phyloP scores from a whole-genome alignment of 2,888 invertebrate genomes.

The Xanthia togata region DNA sequence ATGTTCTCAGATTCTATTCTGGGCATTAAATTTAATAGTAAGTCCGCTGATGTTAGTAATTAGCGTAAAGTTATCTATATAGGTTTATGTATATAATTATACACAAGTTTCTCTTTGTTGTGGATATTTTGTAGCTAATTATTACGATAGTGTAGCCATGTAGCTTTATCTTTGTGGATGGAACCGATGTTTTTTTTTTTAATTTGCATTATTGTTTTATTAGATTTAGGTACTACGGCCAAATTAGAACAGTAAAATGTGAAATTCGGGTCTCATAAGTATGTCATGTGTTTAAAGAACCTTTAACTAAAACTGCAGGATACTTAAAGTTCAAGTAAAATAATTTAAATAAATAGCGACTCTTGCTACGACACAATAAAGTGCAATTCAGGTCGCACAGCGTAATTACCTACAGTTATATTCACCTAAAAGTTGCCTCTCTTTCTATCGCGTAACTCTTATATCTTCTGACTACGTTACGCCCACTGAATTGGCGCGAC shows the following conservation, averaged over 20 bases:
- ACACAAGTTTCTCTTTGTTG: background rate
- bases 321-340: no score
- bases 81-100: background rate
- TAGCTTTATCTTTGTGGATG: conserved; percentile 4
- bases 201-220: background rate
- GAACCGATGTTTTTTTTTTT: background rate
- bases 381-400: no score
- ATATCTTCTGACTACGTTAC: no score
- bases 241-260: background rate
- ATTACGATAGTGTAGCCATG: background rate
- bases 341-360: no score
- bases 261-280: background rate
- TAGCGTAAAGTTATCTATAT: conserved; percentile 11
- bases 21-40: conserved; percentile 33
- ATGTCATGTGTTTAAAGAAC: background rate
- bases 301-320: background rate
- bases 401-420: no score
- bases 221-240: background rate
- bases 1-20: conserved; percentile 43
- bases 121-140: conserved; percentile 4
- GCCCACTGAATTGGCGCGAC: no score
- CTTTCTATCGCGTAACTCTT: no score
- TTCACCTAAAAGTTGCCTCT: no score
- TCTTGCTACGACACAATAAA: no score
- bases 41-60: conserved; percentile 23